Base-by-base conservation (phyloP, 2,113 vertebrate species). In the Tyto alba region DNA sequence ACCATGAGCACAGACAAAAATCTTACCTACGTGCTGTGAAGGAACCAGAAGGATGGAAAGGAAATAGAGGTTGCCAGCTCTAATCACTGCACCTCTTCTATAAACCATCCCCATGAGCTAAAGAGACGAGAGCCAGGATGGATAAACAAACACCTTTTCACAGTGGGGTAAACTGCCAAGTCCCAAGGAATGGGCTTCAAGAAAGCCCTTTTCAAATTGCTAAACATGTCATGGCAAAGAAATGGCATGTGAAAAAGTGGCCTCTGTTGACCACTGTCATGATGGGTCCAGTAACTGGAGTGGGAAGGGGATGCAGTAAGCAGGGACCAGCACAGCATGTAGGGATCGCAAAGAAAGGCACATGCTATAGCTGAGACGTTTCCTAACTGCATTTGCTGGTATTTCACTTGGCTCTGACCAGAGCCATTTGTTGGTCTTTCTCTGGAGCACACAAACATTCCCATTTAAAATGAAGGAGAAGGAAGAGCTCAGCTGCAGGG, bases 31-130 rank as follows among this genome's bases (percentile, higher is more conserved):
- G 1, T 62, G 50, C 22, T 23, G 27, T 34, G n/a, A 62, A 72
- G 94, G 79, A 96, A 67, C 71, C 75, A 94, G 93, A 92, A 88
- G 80, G 82, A 91, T 66, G 53, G 40, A 91, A 92, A 56, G 56
- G 56, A 90, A 98, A 96, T 97, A 90, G 92, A 96, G 86, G 85
- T 94, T 97, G 85, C 45, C 9, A 94, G 48, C 82, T 76, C 81
- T 25, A 17, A 93, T 94, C 57, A 41, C 79, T 87, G 87, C 7
- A 8, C 36, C 32, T 9, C n/a, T 87, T 93, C 83, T 93, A 80
- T 97, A 97, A 95, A 83, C 68, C 72, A 50, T 52, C 2, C 18
- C 7, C 16, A n/a, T 0, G 5, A 88, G 10, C 25, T 59, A 56
- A 38, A 53, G 38, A 81, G 47, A 64, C 25, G 41, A 82, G 16